A percentile compares a stretch with the other conserved stretches of the same genome.
Conservation (phyloP, 2,888 invertebrate species). For the Macroteleia sp. region DNA sequence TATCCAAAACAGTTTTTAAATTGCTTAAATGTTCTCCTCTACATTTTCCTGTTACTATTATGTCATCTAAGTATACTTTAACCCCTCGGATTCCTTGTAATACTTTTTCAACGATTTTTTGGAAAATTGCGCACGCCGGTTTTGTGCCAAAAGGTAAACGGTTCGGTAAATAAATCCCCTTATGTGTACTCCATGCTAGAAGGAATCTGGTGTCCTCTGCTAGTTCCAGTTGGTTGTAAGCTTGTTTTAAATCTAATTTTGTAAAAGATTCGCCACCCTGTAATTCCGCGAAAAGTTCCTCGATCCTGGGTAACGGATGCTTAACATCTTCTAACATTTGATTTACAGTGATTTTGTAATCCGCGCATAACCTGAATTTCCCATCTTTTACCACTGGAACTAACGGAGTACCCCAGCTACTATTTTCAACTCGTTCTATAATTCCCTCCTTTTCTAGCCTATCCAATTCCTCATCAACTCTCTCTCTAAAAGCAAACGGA, state of each 20-base stretch:
- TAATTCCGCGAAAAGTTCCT: slow-evolving; percentile 68
- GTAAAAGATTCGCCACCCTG: slow-evolving; percentile 60
- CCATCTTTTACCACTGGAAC: too few species aligned
- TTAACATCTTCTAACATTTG: too few species aligned
- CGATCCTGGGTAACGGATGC: slow-evolving; percentile 71
- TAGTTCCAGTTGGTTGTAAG: slow-evolving; percentile 76
- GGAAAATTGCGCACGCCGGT: slow-evolving; percentile 78
- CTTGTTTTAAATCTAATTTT: slow-evolving; percentile 72
- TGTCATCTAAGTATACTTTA: slow-evolving; percentile 71
- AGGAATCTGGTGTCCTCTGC: slow-evolving; percentile 69
- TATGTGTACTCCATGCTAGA: slow-evolving; percentile 72
- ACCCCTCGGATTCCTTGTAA: slow-evolving; percentile 65
- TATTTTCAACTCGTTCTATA: too few species aligned
- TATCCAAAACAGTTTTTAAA: slow-evolving; percentile 67
- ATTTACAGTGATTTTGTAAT: too few species aligned
- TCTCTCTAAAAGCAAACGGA: slow-evolving; percentile 50
- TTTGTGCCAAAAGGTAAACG: slow-evolving; percentile 77
- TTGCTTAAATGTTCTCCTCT: slow-evolving; percentile 67
- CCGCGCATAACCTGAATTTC: too few species aligned
- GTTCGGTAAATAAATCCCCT: slow-evolving; percentile 61
- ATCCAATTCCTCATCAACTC: too few species aligned
- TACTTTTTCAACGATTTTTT: slow-evolving; percentile 73
- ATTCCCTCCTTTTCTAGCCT: too few species aligned
- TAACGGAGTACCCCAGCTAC: too few species aligned
- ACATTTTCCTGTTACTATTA: slow-evolving; percentile 68